A percentile compares a stretch with the other conserved stretches of the same genome.
These are phyloP conservation scores for Nebria ingens DNA, from an alignment of 1,140 invertebrate genomes.

Conservation along the genomic window DNA sequence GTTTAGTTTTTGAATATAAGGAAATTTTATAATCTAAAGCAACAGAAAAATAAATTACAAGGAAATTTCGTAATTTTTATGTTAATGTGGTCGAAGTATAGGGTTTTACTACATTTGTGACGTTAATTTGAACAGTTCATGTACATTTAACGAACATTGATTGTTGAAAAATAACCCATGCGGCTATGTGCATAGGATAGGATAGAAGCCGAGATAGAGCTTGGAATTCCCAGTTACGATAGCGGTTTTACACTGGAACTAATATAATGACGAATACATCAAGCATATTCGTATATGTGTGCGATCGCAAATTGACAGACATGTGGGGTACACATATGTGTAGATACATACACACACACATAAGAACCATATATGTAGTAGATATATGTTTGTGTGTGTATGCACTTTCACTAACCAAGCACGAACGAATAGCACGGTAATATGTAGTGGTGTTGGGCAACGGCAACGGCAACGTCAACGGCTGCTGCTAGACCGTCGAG, in stretches of 20 bases:
- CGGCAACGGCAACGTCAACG: not conserved
- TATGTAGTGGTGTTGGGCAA: not conserved
- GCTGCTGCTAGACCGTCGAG: not conserved
- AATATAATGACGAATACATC: not conserved
- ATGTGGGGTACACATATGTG: not conserved
- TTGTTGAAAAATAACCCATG: too few relatives aligned
- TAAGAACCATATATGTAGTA: not conserved
- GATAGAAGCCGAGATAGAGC: too few relatives aligned
- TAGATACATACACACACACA: not conserved
- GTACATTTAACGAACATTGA: too few relatives aligned
- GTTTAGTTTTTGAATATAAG: too few relatives aligned
- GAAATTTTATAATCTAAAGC: too few relatives aligned
- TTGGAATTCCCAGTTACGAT: not conserved
- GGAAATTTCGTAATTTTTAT: too few relatives aligned
- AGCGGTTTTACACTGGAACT: not conserved
- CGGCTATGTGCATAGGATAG: too few relatives aligned
- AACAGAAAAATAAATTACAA: too few relatives aligned
- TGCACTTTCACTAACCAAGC: conserved; percentile 1
- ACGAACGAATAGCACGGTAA: not conserved
- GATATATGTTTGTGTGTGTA: not conserved
- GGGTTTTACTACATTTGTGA: too few relatives aligned
- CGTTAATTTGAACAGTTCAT: too few relatives aligned
- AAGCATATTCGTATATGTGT: too few relatives aligned
- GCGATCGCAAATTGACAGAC: not conserved
- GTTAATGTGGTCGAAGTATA: too few relatives aligned